These are phyloP conservation scores for Bucco capensis DNA, from an alignment of 2,113 vertebrate genomes.

Conservation along the genomic window DNA sequence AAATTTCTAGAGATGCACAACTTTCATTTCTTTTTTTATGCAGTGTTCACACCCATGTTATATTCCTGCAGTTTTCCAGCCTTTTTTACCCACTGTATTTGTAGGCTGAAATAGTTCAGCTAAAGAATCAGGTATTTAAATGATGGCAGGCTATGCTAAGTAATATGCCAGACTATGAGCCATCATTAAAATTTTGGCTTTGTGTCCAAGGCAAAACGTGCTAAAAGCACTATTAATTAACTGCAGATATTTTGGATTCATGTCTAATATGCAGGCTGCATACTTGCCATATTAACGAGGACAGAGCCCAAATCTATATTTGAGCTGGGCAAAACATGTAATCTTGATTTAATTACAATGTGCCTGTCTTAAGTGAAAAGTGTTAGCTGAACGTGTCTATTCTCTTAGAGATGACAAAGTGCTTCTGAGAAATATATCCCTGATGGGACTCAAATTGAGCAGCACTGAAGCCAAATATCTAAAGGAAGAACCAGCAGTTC, in stretches of 20 bases:
- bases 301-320: not conserved
- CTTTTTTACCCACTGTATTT: not conserved
- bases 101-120: not conserved
- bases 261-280: not conserved
- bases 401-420: not conserved
- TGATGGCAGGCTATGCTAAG: not conserved
- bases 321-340: not conserved
- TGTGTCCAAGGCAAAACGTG: not conserved
- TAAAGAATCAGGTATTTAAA: not conserved
- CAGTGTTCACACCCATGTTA: not conserved
- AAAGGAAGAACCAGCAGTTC: not conserved
- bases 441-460: not conserved
- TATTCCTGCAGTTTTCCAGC: not conserved
- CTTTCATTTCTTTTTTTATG: not conserved
- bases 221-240: not conserved
- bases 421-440: not conserved
- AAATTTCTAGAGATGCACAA: not conserved
- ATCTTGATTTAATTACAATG: conserved; percentile 14
- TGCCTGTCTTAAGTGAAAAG: not conserved
- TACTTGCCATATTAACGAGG: not conserved
- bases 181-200: not conserved
- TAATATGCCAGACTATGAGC: not conserved
- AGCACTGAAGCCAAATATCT: not conserved
- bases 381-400: not conserved
- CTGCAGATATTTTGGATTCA: not conserved